Percentiles rank a stretch among this genome's conserved stretches.
These are phyloP conservation scores for Etheostoma nigrum DNA, from an alignment of 2,797 vertebrate genomes.

Conservation along the genomic window DNA sequence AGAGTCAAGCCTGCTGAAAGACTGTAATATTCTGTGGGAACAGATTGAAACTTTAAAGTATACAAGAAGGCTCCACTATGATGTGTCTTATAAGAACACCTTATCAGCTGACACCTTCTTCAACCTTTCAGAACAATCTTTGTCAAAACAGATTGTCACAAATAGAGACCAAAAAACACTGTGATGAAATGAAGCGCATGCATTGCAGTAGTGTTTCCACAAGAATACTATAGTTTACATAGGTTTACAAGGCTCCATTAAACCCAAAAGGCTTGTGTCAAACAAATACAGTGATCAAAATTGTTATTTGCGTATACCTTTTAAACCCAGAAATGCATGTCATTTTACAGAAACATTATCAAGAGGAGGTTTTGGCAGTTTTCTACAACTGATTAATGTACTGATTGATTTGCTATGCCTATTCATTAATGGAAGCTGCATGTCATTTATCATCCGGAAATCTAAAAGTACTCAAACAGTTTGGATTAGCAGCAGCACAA, in stretches of 20 bases:
- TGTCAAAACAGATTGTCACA: background rate
- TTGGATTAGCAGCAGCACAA: background rate
- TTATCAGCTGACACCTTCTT: background rate
- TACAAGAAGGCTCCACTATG: background rate
- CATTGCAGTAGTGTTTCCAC: no score
- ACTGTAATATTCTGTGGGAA: background rate
- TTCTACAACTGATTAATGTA: background rate
- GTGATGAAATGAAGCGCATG: no score
- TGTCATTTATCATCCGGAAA: background rate
- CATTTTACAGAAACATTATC: background rate
- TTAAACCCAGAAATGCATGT: background rate
- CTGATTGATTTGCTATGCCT: background rate
- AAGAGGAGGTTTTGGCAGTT: background rate
- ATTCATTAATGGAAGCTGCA: background rate
- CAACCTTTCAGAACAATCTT: background rate
- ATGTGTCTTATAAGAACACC: no score
- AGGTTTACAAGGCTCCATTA: no score
- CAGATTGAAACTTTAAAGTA: background rate
- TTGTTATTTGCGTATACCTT: background rate
- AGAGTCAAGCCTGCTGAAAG: background rate
- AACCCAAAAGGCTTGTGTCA: background rate
- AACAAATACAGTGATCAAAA: background rate
- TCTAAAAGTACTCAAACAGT: background rate
- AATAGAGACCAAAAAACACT: background rate
- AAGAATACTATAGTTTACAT: no score